phyloP scores from a whole-genome alignment of 2,888 invertebrate genomes.

The Dorcus hopei region DNA sequence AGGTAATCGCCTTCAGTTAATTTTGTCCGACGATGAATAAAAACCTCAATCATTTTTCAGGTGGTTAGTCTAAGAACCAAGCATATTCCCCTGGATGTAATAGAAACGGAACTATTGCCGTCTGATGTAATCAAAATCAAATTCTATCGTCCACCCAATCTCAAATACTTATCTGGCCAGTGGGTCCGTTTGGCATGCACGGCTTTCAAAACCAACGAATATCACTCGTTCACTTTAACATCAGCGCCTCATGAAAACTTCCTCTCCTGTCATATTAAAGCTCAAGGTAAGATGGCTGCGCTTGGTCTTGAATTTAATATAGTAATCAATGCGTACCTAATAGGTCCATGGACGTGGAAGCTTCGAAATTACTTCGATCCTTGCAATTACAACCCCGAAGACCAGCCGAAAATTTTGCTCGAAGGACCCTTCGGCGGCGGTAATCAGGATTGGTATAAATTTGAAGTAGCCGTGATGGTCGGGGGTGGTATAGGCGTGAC shows the following conservation, averaged over 20 bases:
- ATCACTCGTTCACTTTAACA: constrained; percentile 93
- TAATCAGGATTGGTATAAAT: constrained; percentile 98
- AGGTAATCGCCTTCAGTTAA: constrained; percentile 52
- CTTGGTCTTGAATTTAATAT: background rate
- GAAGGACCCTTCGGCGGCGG: constrained; percentile 97
- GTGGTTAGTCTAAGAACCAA: constrained; percentile 87
- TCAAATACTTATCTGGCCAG: constrained; percentile 91
- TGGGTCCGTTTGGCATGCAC: constrained; percentile 93
- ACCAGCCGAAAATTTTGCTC: constrained; percentile 82
- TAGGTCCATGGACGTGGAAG: constrained; percentile 96
- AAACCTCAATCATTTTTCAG: constrained; percentile 45
- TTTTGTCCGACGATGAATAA: background rate
- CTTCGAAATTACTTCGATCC: constrained; percentile 92
- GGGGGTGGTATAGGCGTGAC: constrained; percentile 97
- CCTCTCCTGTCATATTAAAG: constrained; percentile 92
- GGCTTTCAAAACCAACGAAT: constrained; percentile 83
- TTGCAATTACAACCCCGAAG: constrained; percentile 82
- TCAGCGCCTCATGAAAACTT: constrained; percentile 95
- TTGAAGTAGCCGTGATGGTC: constrained; percentile 96
- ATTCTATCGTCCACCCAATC: constrained; percentile 92
- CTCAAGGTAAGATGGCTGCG: constrained; percentile 53
- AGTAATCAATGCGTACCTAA: constrained; percentile 3
- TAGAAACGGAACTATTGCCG: constrained; percentile 89
- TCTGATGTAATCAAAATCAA: constrained; percentile 93
- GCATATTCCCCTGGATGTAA: constrained; percentile 87